phyloP scores from a whole-genome alignment of 2,113 vertebrate genomes.

The Progne subis region DNA sequence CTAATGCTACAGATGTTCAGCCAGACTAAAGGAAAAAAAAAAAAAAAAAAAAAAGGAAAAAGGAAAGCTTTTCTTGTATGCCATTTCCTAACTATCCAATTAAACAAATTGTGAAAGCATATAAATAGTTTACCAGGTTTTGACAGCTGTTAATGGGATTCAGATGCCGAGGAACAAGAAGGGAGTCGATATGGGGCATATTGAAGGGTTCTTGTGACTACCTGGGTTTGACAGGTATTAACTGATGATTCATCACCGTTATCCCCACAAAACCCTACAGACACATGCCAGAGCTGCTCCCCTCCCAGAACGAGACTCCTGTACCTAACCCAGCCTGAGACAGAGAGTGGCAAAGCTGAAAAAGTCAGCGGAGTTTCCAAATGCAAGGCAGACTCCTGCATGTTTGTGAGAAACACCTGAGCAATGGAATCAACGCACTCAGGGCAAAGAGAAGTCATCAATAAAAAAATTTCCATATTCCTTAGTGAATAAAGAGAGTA shows the following conservation, averaged over 20 bases:
- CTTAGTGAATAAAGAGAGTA: background rate
- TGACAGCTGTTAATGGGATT: constrained; percentile 80
- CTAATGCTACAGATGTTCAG: constrained; percentile 82
- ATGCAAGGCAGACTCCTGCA: background rate
- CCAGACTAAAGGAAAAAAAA: constrained; percentile 67
- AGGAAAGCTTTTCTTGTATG: constrained; percentile 66
- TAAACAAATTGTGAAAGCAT: constrained; percentile 78
- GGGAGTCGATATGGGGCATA: background rate
- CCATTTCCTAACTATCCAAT: constrained; percentile 79
- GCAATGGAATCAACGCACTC: background rate
- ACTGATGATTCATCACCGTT: background rate
- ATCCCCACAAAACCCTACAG: background rate
- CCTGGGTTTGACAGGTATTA: constrained; percentile 35
- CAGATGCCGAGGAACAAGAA: constrained; percentile 66
- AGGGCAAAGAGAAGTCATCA: background rate
- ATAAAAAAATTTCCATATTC: background rate
- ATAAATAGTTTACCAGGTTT: constrained; percentile 79
- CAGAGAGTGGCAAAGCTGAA: background rate
- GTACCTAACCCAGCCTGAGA: background rate
- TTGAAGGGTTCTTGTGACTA: background rate
- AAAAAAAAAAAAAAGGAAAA: background rate
- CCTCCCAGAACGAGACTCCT: background rate
- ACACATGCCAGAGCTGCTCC: background rate
- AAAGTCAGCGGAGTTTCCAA: background rate
- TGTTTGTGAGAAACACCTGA: background rate